Conservation (phyloP, 2,888 invertebrate species). For the Coelopa pilipes region DNA sequence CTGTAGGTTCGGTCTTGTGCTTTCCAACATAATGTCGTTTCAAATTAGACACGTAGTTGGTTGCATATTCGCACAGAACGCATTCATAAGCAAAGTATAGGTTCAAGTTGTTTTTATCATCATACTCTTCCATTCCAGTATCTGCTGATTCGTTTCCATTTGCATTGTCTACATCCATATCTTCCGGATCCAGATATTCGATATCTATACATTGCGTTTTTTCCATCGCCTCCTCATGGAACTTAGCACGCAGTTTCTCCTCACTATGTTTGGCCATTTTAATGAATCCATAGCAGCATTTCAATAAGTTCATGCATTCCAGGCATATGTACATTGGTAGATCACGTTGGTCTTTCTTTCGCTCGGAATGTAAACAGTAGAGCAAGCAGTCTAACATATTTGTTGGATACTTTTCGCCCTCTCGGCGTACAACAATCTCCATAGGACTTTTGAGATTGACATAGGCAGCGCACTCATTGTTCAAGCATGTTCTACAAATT, state of each 20-base stretch:
- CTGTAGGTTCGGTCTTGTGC: background rate
- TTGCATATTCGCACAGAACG: background rate
- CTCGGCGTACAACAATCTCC: background rate
- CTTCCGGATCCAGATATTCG: background rate
- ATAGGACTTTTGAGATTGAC: background rate
- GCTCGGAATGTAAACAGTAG: background rate
- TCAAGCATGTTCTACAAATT: background rate
- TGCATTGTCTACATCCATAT: background rate
- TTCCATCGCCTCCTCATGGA: background rate
- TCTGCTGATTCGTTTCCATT: background rate
- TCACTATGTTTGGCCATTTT: constrained; percentile 7
- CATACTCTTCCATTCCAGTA: background rate
- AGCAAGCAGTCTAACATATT: background rate
- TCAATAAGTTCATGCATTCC: background rate
- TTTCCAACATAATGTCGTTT: background rate
- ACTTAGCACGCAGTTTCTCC: background rate
- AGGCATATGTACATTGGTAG: background rate
- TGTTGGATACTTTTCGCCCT: background rate
- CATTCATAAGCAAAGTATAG: background rate
- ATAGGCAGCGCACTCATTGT: background rate
- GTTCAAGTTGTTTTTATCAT: background rate
- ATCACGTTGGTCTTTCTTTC: background rate
- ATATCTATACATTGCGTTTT: background rate
- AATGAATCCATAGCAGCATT: constrained; percentile 4
- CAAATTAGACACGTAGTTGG: constrained; percentile 6